phyloP scores from a whole-genome alignment of 30 jellyfish, hydroid and myxozoan genomes.

The Aurelia coerulea region DNA sequence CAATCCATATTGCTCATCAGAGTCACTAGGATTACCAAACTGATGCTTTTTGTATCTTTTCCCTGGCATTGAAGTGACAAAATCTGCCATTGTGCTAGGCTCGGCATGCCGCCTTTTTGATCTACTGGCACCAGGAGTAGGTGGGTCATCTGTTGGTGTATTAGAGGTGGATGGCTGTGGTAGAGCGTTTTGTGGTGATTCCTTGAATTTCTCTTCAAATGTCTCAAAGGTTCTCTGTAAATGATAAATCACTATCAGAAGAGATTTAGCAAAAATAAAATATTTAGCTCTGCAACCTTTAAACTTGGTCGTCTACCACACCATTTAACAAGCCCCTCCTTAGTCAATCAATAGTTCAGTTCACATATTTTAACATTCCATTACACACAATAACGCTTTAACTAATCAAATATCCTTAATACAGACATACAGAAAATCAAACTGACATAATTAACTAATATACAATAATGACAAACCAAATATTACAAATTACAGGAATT shows the following conservation, averaged over 20 bases:
- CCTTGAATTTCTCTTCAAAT: slow-evolving; percentile 46
- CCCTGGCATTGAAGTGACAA: slow-evolving; percentile 79
- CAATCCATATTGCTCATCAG: slow-evolving; percentile 27
- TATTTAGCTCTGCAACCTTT: background rate
- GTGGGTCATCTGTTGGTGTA: slow-evolving; percentile 9
- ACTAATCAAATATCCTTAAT: no score
- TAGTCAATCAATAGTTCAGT: no score
- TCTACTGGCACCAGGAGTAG: slow-evolving; percentile 20
- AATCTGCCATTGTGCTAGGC: slow-evolving; percentile 96
- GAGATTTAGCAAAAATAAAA: background rate
- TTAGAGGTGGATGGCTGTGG: background rate
- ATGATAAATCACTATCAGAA: background rate
- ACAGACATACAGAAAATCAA: no score
- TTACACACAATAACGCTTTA: no score
- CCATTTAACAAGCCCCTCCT: no score
- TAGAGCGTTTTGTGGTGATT: background rate
- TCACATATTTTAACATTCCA: no score
- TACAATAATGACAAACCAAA: no score
- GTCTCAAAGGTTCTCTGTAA: slow-evolving; percentile 64
- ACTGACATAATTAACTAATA: no score
- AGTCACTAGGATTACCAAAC: slow-evolving; percentile 44
- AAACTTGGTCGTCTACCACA: no score
- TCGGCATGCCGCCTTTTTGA: slow-evolving; percentile 76
- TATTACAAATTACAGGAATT: no score
- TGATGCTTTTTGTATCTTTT: slow-evolving; percentile 46